phyloP scores from a whole-genome alignment of 2,113 vertebrate genomes.

The Lophochroa leadbeateri region DNA sequence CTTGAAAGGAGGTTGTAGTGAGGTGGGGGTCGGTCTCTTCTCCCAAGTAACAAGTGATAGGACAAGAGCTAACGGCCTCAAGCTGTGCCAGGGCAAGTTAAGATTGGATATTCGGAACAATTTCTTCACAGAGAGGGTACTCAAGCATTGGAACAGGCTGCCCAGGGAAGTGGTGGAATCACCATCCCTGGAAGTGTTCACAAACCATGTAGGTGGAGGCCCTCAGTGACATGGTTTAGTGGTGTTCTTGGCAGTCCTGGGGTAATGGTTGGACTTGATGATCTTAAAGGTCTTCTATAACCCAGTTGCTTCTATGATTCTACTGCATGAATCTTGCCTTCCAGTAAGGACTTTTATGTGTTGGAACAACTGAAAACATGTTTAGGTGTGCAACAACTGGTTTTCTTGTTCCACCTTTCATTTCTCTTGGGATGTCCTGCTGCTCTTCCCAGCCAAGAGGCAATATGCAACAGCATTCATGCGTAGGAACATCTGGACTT shows the following conservation, averaged over 20 bases:
- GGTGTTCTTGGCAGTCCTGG: background rate
- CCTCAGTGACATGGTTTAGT: background rate
- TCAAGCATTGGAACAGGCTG: background rate
- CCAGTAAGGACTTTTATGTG: background rate
- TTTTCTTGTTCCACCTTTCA: background rate
- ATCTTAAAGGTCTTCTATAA: background rate
- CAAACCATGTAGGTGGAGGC: background rate
- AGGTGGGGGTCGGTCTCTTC: background rate
- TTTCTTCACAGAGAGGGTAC: background rate
- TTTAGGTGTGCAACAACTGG: background rate
- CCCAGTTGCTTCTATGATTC: background rate
- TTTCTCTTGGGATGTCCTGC: background rate
- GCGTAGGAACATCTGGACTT: rapidly evolving
- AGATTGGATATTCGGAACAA: background rate
- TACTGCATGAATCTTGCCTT: background rate
- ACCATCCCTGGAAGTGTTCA: background rate
- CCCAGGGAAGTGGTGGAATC: background rate
- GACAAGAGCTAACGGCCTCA: background rate
- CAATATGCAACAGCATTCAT: background rate
- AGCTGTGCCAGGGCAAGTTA: background rate
- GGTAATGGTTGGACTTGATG: background rate
- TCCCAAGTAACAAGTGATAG: background rate
- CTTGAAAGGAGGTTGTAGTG: background rate
- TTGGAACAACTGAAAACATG: background rate
- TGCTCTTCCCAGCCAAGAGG: background rate